Evolutionary conservation across 2,888 invertebrate species (phyloP).

Genomic region (Conchocele bisecta): DNA sequence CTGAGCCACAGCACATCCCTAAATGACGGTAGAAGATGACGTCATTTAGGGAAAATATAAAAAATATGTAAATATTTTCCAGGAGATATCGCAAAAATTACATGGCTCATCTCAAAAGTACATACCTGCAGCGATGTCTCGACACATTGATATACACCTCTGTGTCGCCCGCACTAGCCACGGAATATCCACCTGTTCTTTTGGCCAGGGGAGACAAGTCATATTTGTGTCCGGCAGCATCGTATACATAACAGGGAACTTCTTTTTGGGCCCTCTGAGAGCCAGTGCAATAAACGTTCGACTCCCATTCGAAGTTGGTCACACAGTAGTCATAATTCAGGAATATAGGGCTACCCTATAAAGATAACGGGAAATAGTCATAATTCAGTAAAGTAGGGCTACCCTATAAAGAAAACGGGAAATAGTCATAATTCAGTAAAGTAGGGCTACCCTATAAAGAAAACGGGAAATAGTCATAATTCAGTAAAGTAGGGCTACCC

Average conservation of each 20-base stretch:
- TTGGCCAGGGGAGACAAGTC: conserved; percentile 79
- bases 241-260: conserved; percentile 78
- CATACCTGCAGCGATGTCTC: conserved; percentile 71
- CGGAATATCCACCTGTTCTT: conserved; percentile 74
- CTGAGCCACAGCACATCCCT: too few relatives aligned
- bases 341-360: conserved; percentile 73
- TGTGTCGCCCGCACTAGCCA: conserved; percentile 66
- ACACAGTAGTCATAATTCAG: conserved; percentile 69
- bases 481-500: conserved; percentile 73
- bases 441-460: conserved; percentile 72
- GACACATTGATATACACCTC: conserved; percentile 80
- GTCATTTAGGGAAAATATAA: too few relatives aligned
- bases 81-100: too few relatives aligned
- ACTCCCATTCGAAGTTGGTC: conserved; percentile 79
- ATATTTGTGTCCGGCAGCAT: conserved; percentile 67
- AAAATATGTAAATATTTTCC: too few relatives aligned
- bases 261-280: conserved; percentile 65
- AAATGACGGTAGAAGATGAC: too few relatives aligned
- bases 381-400: conserved; percentile 68
- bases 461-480: conserved; percentile 53
- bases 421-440: conserved; percentile 64
- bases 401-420: conserved; percentile 65
- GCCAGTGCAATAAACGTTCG: conserved; percentile 74
- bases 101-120: too few relatives aligned
- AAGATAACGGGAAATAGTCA: conserved; percentile 51